phyloP scores from a whole-genome alignment of 2,113 vertebrate genomes.

The Meleagris gallopavo region DNA sequence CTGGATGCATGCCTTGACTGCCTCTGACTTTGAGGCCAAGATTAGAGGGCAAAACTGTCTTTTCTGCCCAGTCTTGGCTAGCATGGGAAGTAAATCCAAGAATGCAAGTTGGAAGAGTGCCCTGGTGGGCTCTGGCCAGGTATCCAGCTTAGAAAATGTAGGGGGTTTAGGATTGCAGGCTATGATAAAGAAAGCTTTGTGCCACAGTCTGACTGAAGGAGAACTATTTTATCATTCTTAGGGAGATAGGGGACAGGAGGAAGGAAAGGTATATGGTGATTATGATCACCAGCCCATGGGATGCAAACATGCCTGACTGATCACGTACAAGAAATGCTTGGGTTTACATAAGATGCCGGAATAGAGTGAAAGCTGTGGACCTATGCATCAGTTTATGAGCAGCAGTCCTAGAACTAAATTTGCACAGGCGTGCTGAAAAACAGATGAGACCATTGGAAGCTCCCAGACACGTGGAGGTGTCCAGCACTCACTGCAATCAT shows the following conservation, averaged over 20 bases:
- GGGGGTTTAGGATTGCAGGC: neutral
- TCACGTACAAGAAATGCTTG: neutral
- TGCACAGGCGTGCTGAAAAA: neutral
- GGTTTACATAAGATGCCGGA: neutral
- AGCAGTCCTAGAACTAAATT: neutral
- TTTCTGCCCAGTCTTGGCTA: neutral
- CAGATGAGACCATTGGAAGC: neutral
- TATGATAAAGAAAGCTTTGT: constrained; percentile 7
- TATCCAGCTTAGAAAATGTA: neutral
- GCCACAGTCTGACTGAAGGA: neutral
- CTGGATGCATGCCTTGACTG: neutral
- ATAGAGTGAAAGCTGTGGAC: neutral
- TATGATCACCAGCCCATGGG: neutral
- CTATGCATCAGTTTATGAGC: fast-evolving
- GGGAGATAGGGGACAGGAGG: neutral
- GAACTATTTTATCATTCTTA: neutral
- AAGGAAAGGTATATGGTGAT: neutral
- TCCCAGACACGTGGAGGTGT: neutral
- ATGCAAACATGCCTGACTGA: neutral
- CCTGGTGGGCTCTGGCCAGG: neutral
- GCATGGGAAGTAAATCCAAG: neutral
- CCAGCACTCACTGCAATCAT: neutral
- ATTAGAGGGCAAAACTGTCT: neutral
- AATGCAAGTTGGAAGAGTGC: neutral
- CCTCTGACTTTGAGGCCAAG: neutral